A percentile compares a stretch with the other conserved stretches of the same genome.
These are phyloP conservation scores for Fundulus diaphanus DNA, from an alignment of 2,797 vertebrate species.

Conservation along the genomic window DNA sequence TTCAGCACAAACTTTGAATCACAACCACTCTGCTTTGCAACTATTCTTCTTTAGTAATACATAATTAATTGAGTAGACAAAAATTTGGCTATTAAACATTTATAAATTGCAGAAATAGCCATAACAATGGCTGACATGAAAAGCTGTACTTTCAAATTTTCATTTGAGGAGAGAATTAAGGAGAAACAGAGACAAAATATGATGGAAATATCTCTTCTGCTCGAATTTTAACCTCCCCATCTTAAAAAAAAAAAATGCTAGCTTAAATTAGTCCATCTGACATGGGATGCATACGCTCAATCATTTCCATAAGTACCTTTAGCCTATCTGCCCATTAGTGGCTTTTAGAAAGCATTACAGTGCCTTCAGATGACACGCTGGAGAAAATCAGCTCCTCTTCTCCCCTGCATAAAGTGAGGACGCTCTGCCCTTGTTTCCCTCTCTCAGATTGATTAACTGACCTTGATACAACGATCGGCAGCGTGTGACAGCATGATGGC, in stretches of 20 bases:
- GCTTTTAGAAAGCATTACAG: constrained; percentile 8
- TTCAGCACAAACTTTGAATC: neutral
- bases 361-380: constrained; percentile 15
- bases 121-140: neutral
- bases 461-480: constrained; percentile 53
- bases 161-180: neutral
- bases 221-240: neutral
- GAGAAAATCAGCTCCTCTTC: constrained; percentile 16
- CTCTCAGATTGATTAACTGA: constrained; percentile 58
- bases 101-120: neutral
- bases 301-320: constrained; percentile 1
- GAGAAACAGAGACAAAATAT: neutral
- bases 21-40: neutral
- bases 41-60: neutral
- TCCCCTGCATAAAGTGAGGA: constrained; percentile 24
- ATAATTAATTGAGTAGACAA: neutral
- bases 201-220: neutral
- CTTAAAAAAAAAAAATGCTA: neutral
- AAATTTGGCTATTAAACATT: neutral
- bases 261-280: neutral
- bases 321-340: constrained; percentile 13
- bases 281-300: neutral
- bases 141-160: neutral
- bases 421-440: constrained; percentile 45
- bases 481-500: constrained; percentile 37